Evolutionary conservation across 2,888 invertebrate genomes (phyloP).

Genomic region (Poecilobothrus nobilitatus): DNA sequence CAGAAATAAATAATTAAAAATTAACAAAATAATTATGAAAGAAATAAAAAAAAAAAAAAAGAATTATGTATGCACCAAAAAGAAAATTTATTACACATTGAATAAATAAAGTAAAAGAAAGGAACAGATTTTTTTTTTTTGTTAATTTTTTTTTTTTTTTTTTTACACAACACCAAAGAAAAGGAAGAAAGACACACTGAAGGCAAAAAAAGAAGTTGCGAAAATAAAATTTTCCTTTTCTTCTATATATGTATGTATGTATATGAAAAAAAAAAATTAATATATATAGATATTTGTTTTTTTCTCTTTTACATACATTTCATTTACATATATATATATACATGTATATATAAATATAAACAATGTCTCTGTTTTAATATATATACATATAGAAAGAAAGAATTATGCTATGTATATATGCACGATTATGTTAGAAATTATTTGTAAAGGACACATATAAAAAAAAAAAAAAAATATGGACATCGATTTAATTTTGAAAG

Average conservation of each 20-base stretch:
- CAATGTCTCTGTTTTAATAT: not conserved
- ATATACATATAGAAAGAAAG: too few species aligned
- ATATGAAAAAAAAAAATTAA: too few species aligned
- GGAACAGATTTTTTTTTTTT: not conserved
- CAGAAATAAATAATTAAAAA: too few species aligned
- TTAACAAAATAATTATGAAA: too few species aligned
- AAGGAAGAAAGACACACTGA: slow-evolving; percentile 1
- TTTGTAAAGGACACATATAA: slow-evolving; percentile 13
- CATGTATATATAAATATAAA: not conserved
- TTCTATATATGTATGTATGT: too few species aligned
- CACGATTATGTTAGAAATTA: not conserved
- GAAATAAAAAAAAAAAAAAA: too few species aligned
- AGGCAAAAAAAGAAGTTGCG: not conserved
- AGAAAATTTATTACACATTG: not conserved
- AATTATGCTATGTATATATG: too few species aligned
- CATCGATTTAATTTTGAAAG: slow-evolving; percentile 26
- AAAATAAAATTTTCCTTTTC: not conserved
- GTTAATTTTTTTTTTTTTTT: too few species aligned
- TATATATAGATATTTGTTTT: too few species aligned
- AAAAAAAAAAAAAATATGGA: slow-evolving; percentile 27
- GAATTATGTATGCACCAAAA: too few species aligned
- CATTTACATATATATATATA: not conserved
- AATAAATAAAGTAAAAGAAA: slow-evolving; percentile 7
- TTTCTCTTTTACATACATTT: too few species aligned
- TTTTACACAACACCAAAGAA: not conserved